Evolutionary conservation across 2,888 invertebrate genomes (phyloP).

Genomic region (Portevinia maculata): DNA sequence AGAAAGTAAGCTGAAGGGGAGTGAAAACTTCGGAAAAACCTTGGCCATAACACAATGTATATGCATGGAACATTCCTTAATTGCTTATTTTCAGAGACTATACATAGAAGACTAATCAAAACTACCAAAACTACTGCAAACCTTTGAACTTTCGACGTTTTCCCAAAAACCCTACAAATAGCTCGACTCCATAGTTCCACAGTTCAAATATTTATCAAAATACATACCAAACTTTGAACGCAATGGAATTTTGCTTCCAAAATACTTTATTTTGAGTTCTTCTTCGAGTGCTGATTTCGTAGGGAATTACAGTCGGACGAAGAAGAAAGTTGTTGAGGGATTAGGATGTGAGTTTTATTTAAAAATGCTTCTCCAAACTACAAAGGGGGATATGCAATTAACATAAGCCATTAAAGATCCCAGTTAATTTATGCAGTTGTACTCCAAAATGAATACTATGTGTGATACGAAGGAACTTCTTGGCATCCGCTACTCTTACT

Average conservation of each 20-base stretch:
- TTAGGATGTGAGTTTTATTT: not conserved
- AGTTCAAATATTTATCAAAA: constrained; percentile 62
- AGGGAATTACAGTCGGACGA: not conserved
- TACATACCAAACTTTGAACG: constrained; percentile 40
- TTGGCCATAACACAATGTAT: constrained; percentile 14
- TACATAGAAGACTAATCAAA: constrained; percentile 50
- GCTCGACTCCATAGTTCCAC: too few species aligned
- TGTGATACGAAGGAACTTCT: too few species aligned
- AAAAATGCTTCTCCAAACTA: too few species aligned
- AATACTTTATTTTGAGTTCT: constrained; percentile 14
- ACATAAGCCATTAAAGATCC: too few species aligned
- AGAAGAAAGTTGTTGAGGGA: not conserved
- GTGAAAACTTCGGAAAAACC: too few species aligned
- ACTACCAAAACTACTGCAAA: constrained; percentile 13
- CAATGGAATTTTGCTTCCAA: constrained; percentile 33
- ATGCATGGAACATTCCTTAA: constrained; percentile 42
- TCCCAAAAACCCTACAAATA: not conserved
- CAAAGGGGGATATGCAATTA: too few species aligned
- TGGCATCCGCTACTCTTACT: too few species aligned
- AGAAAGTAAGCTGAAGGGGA: too few species aligned
- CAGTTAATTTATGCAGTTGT: too few species aligned
- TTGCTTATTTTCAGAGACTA: constrained; percentile 24
- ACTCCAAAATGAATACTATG: too few species aligned
- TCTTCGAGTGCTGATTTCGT: not conserved
- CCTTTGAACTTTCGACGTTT: constrained; percentile 2